A percentile compares a stretch with the other conserved stretches of the same genome.
These are phyloP conservation scores for Poeciliopsis turrubarensis DNA, from an alignment of 2,113 vertebrate species.

Conservation along the genomic window DNA sequence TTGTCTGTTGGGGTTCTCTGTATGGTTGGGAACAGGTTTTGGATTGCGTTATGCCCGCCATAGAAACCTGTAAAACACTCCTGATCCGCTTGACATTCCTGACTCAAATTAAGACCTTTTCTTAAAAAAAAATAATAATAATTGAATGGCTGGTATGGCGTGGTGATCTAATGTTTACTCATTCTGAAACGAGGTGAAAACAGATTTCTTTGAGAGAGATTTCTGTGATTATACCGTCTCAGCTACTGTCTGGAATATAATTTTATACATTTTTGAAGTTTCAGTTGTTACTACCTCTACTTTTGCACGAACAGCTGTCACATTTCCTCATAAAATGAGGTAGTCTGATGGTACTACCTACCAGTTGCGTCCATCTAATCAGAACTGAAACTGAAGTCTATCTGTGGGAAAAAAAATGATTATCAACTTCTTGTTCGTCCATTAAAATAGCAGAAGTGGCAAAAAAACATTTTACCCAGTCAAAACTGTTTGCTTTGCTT, in stretches of 20 bases:
- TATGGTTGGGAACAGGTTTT: background rate
- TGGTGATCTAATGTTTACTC: too few species aligned
- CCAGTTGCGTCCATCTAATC: background rate
- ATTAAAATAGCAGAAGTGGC: background rate
- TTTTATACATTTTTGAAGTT: background rate
- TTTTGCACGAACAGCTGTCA: background rate
- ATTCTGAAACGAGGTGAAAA: background rate
- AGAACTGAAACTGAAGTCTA: background rate
- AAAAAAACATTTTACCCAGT: background rate
- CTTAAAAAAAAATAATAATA: too few species aligned
- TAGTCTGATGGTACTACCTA: background rate
- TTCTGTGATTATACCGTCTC: background rate
- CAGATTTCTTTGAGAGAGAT: background rate
- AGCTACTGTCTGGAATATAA: background rate
- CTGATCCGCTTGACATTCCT: conserved; percentile 1
- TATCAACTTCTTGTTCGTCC: background rate
- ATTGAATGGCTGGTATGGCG: background rate
- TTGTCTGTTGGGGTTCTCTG: too few species aligned
- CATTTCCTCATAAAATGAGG: background rate
- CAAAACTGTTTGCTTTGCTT: background rate
- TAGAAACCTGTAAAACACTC: background rate
- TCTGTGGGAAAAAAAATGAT: background rate
- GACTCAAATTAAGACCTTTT: background rate
- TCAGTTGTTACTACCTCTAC: background rate
- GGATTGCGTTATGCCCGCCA: background rate